A percentile compares a stretch with the other conserved stretches of the same genome.
Evolutionary conservation across 2,797 vertebrate genomes (phyloP).

Genomic region (Neosilurus hyrtlii): DNA sequence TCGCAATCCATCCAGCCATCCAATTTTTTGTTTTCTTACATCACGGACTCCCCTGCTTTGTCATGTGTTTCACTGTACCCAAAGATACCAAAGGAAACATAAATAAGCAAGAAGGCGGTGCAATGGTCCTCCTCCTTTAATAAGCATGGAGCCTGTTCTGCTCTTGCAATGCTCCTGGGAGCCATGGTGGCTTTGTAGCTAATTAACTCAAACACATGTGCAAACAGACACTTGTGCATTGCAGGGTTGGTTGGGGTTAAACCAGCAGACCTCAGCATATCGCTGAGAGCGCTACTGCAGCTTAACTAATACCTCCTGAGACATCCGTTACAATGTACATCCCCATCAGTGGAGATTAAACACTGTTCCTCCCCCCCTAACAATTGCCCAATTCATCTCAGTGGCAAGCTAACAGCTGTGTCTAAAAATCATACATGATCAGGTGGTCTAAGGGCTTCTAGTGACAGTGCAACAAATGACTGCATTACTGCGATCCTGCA

Average conservation of each 20-base stretch:
- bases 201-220: slow-evolving; percentile 59
- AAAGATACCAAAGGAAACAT: slow-evolving; percentile 1
- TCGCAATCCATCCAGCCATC: not conserved
- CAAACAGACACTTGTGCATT: slow-evolving; percentile 52
- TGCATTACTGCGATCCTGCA: slow-evolving; percentile 23
- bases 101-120: not conserved
- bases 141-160: slow-evolving; percentile 47
- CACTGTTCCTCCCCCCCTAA: slow-evolving; percentile 41
- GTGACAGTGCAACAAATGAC: slow-evolving; percentile 44
- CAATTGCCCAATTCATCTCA: slow-evolving; percentile 50
- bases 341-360: slow-evolving; percentile 54
- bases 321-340: slow-evolving; percentile 42
- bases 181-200: slow-evolving; percentile 52
- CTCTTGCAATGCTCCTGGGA: slow-evolving; percentile 41
- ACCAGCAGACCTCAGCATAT: slow-evolving; percentile 51
- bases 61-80: not conserved
- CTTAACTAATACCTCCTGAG: slow-evolving; percentile 55
- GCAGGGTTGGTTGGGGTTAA: slow-evolving; percentile 50
- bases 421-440: slow-evolving; percentile 47
- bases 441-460: slow-evolving; percentile 41
- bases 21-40: not conserved
- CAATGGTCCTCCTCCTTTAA: slow-evolving; percentile 28
- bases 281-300: slow-evolving; percentile 44
- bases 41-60: not conserved
- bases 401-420: slow-evolving; percentile 47